Conservation (phyloP, 2,797 vertebrate species). For the Rhyacichthys aspro region DNA sequence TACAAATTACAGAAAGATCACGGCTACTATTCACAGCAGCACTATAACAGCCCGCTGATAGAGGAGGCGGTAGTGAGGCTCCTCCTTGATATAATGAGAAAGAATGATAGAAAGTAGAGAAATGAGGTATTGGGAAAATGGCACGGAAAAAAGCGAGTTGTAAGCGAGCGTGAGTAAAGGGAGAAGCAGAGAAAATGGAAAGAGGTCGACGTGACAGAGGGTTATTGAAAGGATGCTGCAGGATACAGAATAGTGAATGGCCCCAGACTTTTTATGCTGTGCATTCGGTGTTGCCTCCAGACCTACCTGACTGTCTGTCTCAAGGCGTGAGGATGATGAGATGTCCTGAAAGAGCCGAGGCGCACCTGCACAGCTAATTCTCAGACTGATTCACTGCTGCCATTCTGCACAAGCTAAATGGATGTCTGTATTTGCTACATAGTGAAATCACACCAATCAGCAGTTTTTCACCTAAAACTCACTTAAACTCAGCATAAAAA, state of each 20-base stretch:
- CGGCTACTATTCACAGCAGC: constrained; percentile 35
- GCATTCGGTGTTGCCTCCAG: constrained; percentile 34
- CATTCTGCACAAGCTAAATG: constrained; percentile 44
- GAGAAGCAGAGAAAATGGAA: constrained; percentile 20
- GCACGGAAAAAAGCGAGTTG: constrained; percentile 37
- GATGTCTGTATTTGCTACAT: constrained; percentile 45
- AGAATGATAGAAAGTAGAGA: constrained; percentile 36
- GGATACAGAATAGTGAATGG: constrained; percentile 52
- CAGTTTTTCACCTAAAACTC: constrained; percentile 43
- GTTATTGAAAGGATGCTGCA: constrained; percentile 48
- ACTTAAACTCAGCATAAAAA: constrained; percentile 2
- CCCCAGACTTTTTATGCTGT: constrained; percentile 54
- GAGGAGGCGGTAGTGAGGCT: constrained; percentile 37
- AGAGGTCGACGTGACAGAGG: constrained; percentile 31
- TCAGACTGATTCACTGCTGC: constrained; percentile 62
- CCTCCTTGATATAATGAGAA: constrained; percentile 40
- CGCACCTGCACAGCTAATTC: constrained; percentile 77
- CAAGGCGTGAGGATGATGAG: constrained; percentile 74
- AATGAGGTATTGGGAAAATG: constrained; percentile 40
- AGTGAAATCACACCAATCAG: constrained; percentile 68
- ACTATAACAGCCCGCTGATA: constrained; percentile 30
- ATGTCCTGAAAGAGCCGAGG: constrained; percentile 64
- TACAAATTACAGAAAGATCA: constrained; percentile 55
- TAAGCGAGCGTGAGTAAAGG: constrained; percentile 49
- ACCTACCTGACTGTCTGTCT: constrained; percentile 60